Evolutionary conservation across 2,113 vertebrate genomes (phyloP).

Genomic region (Neodon shergylaensis): DNA sequence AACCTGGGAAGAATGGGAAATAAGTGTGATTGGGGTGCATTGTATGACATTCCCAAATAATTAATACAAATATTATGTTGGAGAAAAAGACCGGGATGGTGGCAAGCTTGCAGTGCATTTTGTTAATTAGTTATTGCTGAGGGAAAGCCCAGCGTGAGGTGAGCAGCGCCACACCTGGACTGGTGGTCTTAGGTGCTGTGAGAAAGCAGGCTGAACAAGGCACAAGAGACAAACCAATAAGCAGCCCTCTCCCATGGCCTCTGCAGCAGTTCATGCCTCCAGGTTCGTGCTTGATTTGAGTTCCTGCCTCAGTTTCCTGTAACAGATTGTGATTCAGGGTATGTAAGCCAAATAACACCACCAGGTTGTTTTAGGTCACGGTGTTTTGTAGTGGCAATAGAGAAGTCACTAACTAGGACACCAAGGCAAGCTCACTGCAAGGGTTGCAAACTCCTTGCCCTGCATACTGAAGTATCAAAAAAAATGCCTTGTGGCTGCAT

Average conservation of each 20-base stretch:
- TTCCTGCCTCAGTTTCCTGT: neutral
- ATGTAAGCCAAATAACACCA: neutral
- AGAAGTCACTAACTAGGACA: neutral
- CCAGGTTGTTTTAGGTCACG: neutral
- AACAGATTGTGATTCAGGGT: neutral
- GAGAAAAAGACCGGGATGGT: neutral
- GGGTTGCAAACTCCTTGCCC: neutral
- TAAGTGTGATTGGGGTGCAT: neutral
- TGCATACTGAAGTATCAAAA: neutral
- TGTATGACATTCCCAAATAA: neutral
- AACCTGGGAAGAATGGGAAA: neutral
- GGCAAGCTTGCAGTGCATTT: neutral
- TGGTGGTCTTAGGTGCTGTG: neutral
- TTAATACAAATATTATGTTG: neutral
- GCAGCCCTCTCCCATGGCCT: neutral
- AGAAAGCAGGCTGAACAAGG: neutral
- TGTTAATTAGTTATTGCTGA: neutral
- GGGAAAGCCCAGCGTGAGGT: neutral
- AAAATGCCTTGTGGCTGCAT: neutral
- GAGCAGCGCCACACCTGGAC: too few species aligned
- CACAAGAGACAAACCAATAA: neutral
- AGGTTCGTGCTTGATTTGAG: neutral
- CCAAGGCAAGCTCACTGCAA: neutral
- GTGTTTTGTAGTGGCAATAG: neutral
- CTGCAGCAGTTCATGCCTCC: neutral